Conservation (phyloP, 2,888 invertebrate genomes). For the Drosophila crucigera region DNA sequence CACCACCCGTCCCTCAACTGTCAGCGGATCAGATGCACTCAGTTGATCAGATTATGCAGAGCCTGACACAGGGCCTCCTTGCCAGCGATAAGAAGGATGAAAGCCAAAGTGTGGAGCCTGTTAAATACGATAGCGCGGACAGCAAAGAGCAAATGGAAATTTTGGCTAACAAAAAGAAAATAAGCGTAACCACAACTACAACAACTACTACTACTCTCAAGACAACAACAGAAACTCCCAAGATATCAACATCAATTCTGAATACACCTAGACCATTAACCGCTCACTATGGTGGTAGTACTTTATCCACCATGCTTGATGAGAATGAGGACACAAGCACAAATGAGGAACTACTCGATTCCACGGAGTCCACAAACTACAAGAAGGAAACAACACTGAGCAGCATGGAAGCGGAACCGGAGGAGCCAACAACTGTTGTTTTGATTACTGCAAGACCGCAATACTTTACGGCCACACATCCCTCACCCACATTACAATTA, state of each 20-base stretch:
- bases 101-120: constrained; percentile 26
- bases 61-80: constrained; percentile 73
- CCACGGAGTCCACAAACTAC: constrained; percentile 35
- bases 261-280: constrained; percentile 52
- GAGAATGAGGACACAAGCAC: constrained; percentile 55
- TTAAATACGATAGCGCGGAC: constrained; percentile 63
- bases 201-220: constrained; percentile 12
- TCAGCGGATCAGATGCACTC: constrained; percentile 79
- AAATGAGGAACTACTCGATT: constrained; percentile 37
- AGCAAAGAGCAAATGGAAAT: constrained; percentile 51
- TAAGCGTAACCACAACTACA: constrained; percentile 14
- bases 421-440: constrained; percentile 61
- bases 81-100: constrained; percentile 53
- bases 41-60: constrained; percentile 83
- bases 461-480: constrained; percentile 44
- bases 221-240: constrained; percentile 31
- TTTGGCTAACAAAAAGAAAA: constrained; percentile 60
- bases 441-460: constrained; percentile 72
- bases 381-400: constrained; percentile 46
- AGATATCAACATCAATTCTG: constrained; percentile 28
- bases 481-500: constrained; percentile 10
- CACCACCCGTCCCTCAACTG: constrained; percentile 51
- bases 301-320: constrained; percentile 61
- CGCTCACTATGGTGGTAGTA: constrained; percentile 64
- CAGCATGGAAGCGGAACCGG: constrained; percentile 49